Evolutionary conservation across 1,140 invertebrate species (phyloP).

Genomic region (Helicoverpa zea): DNA sequence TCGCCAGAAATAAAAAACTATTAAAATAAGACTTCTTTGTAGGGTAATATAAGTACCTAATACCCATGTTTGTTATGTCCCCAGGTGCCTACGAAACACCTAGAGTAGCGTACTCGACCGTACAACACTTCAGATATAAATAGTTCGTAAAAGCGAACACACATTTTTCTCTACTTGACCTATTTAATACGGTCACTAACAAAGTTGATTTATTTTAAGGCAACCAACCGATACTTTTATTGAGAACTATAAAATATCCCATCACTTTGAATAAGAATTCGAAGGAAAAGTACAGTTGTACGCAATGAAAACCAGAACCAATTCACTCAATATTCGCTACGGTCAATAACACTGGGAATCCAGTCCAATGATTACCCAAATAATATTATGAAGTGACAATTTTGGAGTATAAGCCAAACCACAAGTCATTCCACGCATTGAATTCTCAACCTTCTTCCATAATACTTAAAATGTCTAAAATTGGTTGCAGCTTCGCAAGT

Average conservation of each 20-base stretch:
- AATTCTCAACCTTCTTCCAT: constrained; percentile 19
- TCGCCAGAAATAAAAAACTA: too few relatives aligned
- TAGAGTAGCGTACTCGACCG: background rate
- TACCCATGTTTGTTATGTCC: background rate
- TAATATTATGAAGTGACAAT: constrained; percentile 39
- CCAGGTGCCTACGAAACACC: constrained; percentile 1
- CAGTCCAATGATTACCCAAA: constrained; percentile 24
- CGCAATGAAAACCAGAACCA: background rate
- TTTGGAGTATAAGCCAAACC: background rate
- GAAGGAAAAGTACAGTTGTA: constrained; percentile 13
- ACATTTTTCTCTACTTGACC: constrained; percentile 35
- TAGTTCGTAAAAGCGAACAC: constrained; percentile 39
- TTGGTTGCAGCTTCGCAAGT: constrained; percentile 13
- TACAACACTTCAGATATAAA: constrained; percentile 24
- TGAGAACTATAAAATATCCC: background rate
- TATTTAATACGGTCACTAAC: constrained; percentile 34
- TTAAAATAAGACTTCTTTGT: too few relatives aligned
- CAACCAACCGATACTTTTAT: background rate
- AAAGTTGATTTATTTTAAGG: constrained; percentile 32
- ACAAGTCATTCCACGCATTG: background rate
- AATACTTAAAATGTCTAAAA: constrained; percentile 7
- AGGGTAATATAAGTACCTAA: background rate
- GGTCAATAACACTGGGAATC: constrained; percentile 24
- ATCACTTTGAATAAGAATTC: constrained; percentile 4
- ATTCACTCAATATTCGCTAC: constrained; percentile 12